Conservation (phyloP, 2,113 vertebrate genomes). For the Eulacestoma nigropectus region DNA sequence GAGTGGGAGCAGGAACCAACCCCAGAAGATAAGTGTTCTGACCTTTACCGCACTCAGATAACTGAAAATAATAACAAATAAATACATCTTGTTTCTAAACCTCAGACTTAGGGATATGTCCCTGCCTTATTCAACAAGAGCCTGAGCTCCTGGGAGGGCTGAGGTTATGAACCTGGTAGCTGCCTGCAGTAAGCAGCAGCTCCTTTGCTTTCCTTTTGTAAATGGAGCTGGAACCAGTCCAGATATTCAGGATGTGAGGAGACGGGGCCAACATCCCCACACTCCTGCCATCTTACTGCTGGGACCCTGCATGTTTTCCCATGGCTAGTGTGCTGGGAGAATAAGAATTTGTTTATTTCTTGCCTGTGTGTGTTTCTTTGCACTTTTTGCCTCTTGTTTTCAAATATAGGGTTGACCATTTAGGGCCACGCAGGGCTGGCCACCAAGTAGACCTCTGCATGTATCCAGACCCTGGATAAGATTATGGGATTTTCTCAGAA, state of each 20-base stretch:
- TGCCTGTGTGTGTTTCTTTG: not conserved
- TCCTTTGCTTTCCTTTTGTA: not conserved
- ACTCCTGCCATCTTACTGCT: not conserved
- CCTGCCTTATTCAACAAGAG: not conserved
- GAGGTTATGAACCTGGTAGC: not conserved
- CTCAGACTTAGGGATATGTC: not conserved
- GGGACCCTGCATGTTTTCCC: not conserved
- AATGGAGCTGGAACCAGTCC: not conserved
- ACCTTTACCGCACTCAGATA: slow-evolving; percentile 16
- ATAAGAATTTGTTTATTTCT: not conserved
- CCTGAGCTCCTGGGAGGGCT: not conserved
- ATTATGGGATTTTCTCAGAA: not conserved
- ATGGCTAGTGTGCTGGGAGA: not conserved
- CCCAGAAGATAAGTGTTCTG: slow-evolving; percentile 51
- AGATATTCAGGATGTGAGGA: not conserved
- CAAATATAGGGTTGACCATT: not conserved
- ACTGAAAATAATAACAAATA: slow-evolving; percentile 56
- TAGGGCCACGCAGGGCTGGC: not conserved
- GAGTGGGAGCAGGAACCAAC: slow-evolving; percentile 38
- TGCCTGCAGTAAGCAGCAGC: not conserved
- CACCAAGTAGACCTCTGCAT: not conserved
- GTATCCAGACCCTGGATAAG: not conserved
- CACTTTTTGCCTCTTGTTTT: not conserved
- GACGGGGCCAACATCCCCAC: not conserved
- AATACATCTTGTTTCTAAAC: slow-evolving; percentile 34